Evolutionary conservation across 2,113 vertebrate genomes (phyloP).

Genomic region (Alligator mississippiensis): DNA sequence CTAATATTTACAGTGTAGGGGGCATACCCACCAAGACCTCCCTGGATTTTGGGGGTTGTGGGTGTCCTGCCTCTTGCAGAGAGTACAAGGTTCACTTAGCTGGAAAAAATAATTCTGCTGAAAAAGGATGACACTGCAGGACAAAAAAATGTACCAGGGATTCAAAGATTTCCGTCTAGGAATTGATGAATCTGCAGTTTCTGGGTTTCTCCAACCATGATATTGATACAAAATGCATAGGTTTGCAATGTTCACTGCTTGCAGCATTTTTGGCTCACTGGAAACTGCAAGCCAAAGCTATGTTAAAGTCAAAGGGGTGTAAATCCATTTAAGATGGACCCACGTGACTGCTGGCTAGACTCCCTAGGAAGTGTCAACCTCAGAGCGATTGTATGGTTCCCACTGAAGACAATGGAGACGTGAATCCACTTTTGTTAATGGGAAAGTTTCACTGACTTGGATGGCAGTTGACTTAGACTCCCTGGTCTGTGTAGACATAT

Average conservation of each 20-base stretch:
- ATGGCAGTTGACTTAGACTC: not conserved
- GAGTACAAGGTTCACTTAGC: not conserved
- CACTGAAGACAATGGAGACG: not conserved
- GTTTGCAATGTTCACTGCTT: not conserved
- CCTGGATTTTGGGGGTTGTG: not conserved
- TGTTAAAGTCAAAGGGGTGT: not conserved
- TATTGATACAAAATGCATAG: not conserved
- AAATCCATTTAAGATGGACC: not conserved
- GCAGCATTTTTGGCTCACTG: not conserved
- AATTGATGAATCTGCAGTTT: not conserved
- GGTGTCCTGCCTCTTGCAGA: not conserved
- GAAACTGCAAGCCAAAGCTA: slow-evolving; percentile 27
- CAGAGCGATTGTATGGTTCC: not conserved
- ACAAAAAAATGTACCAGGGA: not conserved
- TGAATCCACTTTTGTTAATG: not conserved
- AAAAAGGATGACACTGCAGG: not conserved
- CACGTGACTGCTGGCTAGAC: not conserved
- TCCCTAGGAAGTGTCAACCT: not conserved
- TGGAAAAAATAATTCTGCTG: not conserved
- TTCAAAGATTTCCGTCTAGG: not conserved
- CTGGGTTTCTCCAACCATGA: not conserved
- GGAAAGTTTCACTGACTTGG: not conserved
- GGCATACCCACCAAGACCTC: rapidly evolving
- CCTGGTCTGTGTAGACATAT: rapidly evolving
- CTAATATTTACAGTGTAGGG: not conserved